phyloP scores from a whole-genome alignment of 2,888 invertebrate species.

The Agonopterix subpropinquella region DNA sequence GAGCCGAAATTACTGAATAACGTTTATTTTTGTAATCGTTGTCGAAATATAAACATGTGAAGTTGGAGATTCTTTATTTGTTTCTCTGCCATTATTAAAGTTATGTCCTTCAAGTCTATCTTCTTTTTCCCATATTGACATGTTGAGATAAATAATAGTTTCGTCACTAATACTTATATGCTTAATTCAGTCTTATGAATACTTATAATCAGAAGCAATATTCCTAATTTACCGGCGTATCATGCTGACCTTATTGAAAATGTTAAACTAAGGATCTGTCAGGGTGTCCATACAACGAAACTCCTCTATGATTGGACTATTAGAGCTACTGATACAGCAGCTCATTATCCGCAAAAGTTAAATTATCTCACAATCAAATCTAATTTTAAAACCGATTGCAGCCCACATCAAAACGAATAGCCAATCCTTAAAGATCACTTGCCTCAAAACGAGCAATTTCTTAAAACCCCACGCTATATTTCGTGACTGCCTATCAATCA shows the following conservation, averaged over 20 bases:
- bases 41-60: not conserved
- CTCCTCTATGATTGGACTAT: too few species aligned
- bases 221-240: too few species aligned
- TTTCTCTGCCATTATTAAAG: not conserved
- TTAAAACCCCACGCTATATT: not conserved
- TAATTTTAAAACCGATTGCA: not conserved
- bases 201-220: too few species aligned
- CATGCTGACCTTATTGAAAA: too few species aligned
- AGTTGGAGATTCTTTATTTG: not conserved
- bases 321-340: too few species aligned
- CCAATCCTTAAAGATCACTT: constrained; percentile 3
- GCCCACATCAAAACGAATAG: not conserved
- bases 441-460: constrained; percentile 1
- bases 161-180: too few species aligned
- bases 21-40: constrained; percentile 4
- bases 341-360: too few species aligned
- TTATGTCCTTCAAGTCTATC: not conserved
- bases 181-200: too few species aligned
- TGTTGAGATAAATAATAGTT: not conserved
- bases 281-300: too few species aligned
- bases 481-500: constrained; percentile 22
- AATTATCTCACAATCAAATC: not conserved
- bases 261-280: too few species aligned
- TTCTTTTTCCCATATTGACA: not conserved
- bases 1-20: constrained; percentile 16